These are phyloP conservation scores for Adelognathus sp. DNA, from an alignment of 2,888 invertebrate species.

Conservation along the genomic window DNA sequence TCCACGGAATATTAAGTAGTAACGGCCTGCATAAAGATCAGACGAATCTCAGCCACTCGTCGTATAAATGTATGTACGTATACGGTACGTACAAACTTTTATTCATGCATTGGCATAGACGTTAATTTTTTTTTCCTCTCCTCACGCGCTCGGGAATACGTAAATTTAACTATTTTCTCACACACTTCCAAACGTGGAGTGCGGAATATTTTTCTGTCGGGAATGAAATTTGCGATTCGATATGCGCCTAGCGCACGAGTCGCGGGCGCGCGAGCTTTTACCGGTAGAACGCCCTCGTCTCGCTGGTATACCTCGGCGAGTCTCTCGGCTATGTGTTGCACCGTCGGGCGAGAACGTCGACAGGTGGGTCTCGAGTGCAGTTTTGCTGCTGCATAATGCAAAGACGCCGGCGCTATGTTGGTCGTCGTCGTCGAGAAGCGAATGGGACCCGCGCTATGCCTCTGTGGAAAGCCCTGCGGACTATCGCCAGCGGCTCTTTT, in stretches of 20 bases:
- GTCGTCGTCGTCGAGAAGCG: slow-evolving; percentile 35
- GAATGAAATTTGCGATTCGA: slow-evolving; percentile 59
- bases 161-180: slow-evolving; percentile 38
- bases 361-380: slow-evolving; percentile 57
- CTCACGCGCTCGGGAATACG: slow-evolving; percentile 18
- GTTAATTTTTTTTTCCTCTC: slow-evolving; percentile 22
- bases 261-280: slow-evolving; percentile 50
- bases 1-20: slow-evolving; percentile 31
- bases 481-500: slow-evolving; percentile 45
- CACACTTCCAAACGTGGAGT: slow-evolving; percentile 17
- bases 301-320: neutral
- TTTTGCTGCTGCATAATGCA: slow-evolving; percentile 61
- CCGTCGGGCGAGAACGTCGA: slow-evolving; percentile 58
- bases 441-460: slow-evolving; percentile 21
- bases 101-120: slow-evolving; percentile 46
- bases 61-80: no score
- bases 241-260: slow-evolving; percentile 42
- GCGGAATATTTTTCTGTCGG: slow-evolving; percentile 48
- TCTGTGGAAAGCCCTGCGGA: slow-evolving; percentile 23
- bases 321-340: slow-evolving; percentile 19
- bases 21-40: slow-evolving; percentile 31
- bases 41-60: slow-evolving; percentile 28
- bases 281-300: slow-evolving; percentile 44
- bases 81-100: slow-evolving; percentile 39
- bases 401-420: slow-evolving; percentile 51